Conservation (phyloP, 2,888 invertebrate species). For the Chymomyza fuscimana region DNA sequence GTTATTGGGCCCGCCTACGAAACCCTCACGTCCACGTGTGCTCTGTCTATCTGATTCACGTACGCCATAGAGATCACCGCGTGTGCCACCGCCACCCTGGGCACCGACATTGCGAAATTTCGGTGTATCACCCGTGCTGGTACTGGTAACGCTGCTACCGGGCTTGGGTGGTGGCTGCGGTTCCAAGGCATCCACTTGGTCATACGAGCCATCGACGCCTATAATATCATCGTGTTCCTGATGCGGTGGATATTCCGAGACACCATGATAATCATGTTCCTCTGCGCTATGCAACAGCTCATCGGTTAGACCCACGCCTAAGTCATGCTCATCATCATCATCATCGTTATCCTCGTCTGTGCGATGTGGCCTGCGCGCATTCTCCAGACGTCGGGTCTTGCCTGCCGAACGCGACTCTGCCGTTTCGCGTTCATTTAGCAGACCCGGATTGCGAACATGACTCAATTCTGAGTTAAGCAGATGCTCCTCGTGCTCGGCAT, state of each 20-base stretch:
- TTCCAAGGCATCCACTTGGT: constrained; percentile 71
- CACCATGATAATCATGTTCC: constrained; percentile 59
- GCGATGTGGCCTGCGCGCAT: constrained; percentile 28
- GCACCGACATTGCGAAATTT: constrained; percentile 73
- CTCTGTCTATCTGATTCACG: constrained; percentile 74
- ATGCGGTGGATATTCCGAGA: constrained; percentile 73
- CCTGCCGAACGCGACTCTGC: constrained; percentile 33
- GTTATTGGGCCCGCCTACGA: constrained; percentile 64
- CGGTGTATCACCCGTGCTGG: constrained; percentile 51
- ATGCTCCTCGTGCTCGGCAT: constrained; percentile 34
- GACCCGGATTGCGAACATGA: constrained; percentile 16
- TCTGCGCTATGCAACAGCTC: constrained; percentile 53
- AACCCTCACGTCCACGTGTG: constrained; percentile 72
- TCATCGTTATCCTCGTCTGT: background rate
- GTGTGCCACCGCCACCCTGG: constrained; percentile 60
- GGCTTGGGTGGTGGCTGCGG: constrained; percentile 55
- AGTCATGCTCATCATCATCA: constrained; percentile 36
- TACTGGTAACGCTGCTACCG: constrained; percentile 32
- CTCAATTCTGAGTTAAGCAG: background rate
- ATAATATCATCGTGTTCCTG: constrained; percentile 34
- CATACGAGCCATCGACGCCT: constrained; percentile 55
- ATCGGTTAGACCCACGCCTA: constrained; percentile 54
- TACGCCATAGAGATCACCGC: constrained; percentile 76
- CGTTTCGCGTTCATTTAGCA: constrained; percentile 49
- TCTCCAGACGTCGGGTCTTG: constrained; percentile 9